Conservation (phyloP, 2,888 invertebrate genomes). For the Andrena flavipes region DNA sequence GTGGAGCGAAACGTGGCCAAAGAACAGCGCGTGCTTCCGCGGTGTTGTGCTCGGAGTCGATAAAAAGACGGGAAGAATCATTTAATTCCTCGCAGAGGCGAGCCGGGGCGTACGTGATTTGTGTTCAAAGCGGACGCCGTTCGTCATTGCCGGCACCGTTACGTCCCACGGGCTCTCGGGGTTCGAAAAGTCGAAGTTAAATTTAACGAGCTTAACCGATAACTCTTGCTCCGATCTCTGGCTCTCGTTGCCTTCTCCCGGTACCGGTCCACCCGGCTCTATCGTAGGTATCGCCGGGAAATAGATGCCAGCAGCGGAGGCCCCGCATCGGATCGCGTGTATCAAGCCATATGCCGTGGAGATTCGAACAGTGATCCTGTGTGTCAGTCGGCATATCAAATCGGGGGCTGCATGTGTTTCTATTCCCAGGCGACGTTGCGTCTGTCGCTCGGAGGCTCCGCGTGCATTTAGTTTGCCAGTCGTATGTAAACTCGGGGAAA, state of each 20-base stretch:
- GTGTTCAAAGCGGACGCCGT: constrained; percentile 66
- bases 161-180: constrained; percentile 68
- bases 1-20: constrained; percentile 16
- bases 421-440: constrained; percentile 60
- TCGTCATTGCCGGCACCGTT: constrained; percentile 72
- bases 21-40: constrained; percentile 17
- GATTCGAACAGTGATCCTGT: constrained; percentile 75
- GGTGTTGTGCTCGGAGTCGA: constrained; percentile 46
- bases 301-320: constrained; percentile 49
- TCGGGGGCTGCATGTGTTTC: constrained; percentile 63
- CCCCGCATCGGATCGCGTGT: constrained; percentile 61
- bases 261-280: constrained; percentile 21
- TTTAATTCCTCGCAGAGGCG: constrained; percentile 68
- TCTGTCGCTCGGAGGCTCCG: constrained; percentile 58
- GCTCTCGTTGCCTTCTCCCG: constrained; percentile 36
- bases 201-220: constrained; percentile 73
- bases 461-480: constrained; percentile 53
- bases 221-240: constrained; percentile 59
- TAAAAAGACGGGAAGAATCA: constrained; percentile 67
- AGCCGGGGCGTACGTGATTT: constrained; percentile 70
- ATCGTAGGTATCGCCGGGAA: constrained; percentile 35
- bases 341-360: constrained; percentile 71
- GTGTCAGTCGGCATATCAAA: constrained; percentile 76
- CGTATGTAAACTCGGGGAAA: constrained; percentile 42
- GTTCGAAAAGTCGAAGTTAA: constrained; percentile 71